A percentile compares a stretch with the other conserved stretches of the same genome.
phyloP scores from a whole-genome alignment of 1,140 invertebrate species.

The Xylocopa sonorina region DNA sequence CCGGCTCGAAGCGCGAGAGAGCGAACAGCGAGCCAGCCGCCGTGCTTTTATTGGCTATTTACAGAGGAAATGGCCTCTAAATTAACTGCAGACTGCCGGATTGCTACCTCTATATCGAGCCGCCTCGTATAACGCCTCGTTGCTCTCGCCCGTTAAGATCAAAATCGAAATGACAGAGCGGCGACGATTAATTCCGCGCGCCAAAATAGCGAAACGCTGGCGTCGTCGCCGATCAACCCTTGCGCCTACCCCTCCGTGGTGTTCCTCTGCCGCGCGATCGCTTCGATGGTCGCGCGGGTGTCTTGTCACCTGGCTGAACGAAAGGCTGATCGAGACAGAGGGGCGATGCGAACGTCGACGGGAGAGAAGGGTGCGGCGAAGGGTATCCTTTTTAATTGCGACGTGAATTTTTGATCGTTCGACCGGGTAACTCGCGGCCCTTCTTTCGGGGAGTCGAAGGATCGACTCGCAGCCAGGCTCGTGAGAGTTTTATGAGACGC shows the following conservation, averaged over 20 bases:
- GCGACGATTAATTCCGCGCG: slow-evolving; percentile 55
- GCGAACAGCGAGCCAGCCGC: slow-evolving; percentile 50
- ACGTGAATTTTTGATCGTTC: slow-evolving; percentile 33
- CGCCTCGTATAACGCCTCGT: slow-evolving; percentile 70
- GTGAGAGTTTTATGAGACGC: background rate
- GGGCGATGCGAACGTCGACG: background rate
- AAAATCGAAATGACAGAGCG: slow-evolving; percentile 72
- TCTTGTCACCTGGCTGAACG: background rate
- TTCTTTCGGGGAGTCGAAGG: background rate
- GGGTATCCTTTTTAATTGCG: slow-evolving; percentile 18
- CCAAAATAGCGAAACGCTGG: slow-evolving; percentile 28
- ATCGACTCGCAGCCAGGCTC: background rate
- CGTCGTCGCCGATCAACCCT: too few species aligned
- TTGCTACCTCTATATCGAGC: slow-evolving; percentile 79
- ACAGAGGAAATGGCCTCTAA: slow-evolving; percentile 82
- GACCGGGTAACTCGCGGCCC: background rate
- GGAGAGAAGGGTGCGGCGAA: too few species aligned
- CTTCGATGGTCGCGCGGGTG: background rate
- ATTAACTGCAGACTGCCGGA: slow-evolving; percentile 81
- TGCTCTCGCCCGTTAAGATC: slow-evolving; percentile 67
- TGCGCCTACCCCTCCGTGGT: too few species aligned
- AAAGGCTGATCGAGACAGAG: background rate
- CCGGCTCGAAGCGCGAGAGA: slow-evolving; percentile 24
- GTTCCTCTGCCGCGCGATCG: background rate
- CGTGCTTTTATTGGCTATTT: slow-evolving; percentile 82